Evolutionary conservation across 37 sponge, comb jelly and placozoan genomes (phyloP).

Genomic region (Halisarca cf. caerulea): DNA sequence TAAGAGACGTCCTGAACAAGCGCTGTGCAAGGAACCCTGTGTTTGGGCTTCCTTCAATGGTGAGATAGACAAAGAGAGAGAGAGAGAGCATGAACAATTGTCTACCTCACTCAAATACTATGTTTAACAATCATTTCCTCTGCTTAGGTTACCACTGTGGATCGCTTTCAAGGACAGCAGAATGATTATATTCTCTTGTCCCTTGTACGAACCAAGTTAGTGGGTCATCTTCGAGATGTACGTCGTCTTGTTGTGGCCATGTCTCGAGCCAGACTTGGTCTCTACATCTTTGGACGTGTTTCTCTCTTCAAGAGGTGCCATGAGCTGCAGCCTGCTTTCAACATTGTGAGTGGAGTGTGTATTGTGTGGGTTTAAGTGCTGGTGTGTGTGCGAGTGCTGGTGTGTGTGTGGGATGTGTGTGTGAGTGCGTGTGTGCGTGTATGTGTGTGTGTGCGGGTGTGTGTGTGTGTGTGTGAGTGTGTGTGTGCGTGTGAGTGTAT

Average conservation of each 20-base stretch:
- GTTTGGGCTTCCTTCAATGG: constrained; percentile 83
- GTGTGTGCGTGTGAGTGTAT: too few species aligned
- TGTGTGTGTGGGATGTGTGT: too few species aligned
- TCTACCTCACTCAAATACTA: neutral
- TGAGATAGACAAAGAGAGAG: too few species aligned
- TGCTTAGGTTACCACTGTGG: constrained; percentile 93
- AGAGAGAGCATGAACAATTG: neutral
- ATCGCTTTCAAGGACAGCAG: constrained; percentile 98
- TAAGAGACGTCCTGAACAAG: constrained; percentile 91
- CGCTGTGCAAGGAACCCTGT: constrained; percentile 94
- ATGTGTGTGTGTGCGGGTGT: too few species aligned
- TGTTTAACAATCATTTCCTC: neutral
- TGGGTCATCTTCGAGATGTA: constrained; percentile 96
- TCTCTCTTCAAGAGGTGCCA: constrained; percentile 86
- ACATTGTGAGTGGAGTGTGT: constrained; percentile 59
- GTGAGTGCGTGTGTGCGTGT: too few species aligned
- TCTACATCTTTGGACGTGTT: constrained; percentile 91
- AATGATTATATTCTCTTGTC: constrained; percentile 99
- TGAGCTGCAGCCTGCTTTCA: constrained; percentile 96
- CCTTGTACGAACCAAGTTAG: constrained; percentile 89
- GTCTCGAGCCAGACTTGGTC: constrained; percentile 97
- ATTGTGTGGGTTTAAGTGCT: too few species aligned
- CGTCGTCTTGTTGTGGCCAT: constrained; percentile 97
- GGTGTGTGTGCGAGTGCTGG: too few species aligned
- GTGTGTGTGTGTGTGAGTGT: too few species aligned